A percentile compares a stretch with the other conserved stretches of the same genome.
Evolutionary conservation across 2,797 vertebrate species (phyloP).

Genomic region (Myioborus miniatus): DNA sequence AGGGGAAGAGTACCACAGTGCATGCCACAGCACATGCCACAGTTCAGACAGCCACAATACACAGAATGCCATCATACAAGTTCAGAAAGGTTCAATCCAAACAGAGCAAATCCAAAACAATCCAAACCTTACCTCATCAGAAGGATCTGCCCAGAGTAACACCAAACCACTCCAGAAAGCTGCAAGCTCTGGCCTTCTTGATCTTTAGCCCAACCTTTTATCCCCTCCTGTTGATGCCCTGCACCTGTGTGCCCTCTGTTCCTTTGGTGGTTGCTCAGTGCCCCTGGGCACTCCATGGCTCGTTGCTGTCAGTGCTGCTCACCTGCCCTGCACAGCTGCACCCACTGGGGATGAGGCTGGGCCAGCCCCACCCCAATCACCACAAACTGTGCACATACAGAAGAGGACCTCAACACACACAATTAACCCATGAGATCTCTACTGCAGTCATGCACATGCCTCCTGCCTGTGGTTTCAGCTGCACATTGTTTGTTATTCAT

Average conservation of each 20-base stretch:
- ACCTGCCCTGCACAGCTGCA: background rate
- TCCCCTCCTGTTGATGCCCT: background rate
- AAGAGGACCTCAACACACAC: background rate
- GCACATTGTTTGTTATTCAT: conserved; percentile 1
- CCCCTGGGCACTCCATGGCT: background rate
- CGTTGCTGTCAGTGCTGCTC: background rate
- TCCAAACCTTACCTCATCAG: background rate
- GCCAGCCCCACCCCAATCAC: background rate
- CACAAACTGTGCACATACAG: background rate
- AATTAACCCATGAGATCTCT: background rate
- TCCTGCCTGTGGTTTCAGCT: background rate
- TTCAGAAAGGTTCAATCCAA: background rate
- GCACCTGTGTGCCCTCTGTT: background rate
- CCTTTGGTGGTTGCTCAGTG: background rate
- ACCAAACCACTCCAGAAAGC: background rate
- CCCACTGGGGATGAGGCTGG: background rate
- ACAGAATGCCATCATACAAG: background rate
- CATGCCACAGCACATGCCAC: background rate
- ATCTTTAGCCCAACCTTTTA: background rate
- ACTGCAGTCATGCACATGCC: background rate
- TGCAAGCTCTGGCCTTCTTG: background rate
- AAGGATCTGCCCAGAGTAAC: background rate
- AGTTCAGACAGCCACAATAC: background rate
- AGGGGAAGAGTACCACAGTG: background rate
- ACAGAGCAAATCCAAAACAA: too few species aligned